Conservation (phyloP, 2,888 invertebrate genomes). For the Dynastes maya region DNA sequence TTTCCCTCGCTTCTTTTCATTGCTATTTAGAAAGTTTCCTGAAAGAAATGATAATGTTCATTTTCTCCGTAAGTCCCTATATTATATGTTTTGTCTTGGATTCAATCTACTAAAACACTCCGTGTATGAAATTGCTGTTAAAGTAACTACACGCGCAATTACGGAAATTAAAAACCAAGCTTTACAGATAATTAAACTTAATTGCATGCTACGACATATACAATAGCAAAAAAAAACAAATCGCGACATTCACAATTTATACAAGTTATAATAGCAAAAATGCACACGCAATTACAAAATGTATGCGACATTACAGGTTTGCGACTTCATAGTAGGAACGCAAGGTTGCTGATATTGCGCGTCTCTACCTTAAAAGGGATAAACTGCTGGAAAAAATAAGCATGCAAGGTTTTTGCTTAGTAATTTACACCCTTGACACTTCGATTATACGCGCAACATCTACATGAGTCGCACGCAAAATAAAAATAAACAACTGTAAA, state of each 20-base stretch:
- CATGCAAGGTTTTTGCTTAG: slow-evolving; percentile 35
- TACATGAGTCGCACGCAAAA: slow-evolving; percentile 8
- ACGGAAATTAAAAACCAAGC: no score
- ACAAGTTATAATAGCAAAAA: no score
- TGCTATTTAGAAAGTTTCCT: no score
- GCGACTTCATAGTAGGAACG: slow-evolving; percentile 8
- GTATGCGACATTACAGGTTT: slow-evolving; percentile 14
- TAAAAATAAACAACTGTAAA: slow-evolving; percentile 3
- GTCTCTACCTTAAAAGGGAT: slow-evolving; percentile 29
- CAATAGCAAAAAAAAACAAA: neutral
- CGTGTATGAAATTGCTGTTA: no score
- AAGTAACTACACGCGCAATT: no score
- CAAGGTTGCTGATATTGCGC: slow-evolving; percentile 25
- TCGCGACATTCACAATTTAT: no score
- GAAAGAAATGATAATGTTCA: no score
- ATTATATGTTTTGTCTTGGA: no score
- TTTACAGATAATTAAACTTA: no score
- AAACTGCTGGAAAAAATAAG: neutral
- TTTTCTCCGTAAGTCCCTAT: no score
- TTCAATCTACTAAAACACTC: no score
- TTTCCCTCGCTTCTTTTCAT: no score
- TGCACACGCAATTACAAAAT: neutral
- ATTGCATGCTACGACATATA: neutral
- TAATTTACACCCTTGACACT: slow-evolving; percentile 29
- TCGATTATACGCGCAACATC: neutral